These are phyloP conservation scores for Limosa lapponica DNA, from an alignment of 2,797 vertebrate genomes.

Conservation along the genomic window DNA sequence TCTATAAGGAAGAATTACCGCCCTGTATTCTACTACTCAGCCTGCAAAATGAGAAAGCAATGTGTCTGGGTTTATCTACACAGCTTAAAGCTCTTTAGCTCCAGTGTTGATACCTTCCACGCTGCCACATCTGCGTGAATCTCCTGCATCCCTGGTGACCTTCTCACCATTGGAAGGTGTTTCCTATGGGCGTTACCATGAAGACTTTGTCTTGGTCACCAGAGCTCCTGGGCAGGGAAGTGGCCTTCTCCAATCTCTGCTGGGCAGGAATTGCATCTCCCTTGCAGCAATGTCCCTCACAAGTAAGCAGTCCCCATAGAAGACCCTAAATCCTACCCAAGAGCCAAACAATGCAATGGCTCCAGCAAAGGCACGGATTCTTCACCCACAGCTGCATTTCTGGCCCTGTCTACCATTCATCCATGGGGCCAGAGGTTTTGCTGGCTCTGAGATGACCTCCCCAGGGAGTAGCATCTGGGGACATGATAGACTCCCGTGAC, in stretches of 20 bases:
- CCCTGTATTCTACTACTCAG: neutral
- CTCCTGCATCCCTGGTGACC: neutral
- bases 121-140: fast-evolving
- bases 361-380: neutral
- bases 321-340: neutral
- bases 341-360: fast-evolving
- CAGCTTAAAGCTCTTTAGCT: neutral
- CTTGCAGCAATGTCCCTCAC: neutral
- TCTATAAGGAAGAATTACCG: neutral
- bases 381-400: neutral
- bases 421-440: neutral
- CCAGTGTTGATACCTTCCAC: fast-evolving
- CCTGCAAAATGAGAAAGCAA: neutral
- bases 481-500: fast-evolving
- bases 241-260: neutral
- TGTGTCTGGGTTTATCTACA: fast-evolving
- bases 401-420: neutral
- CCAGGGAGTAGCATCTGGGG: neutral
- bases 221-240: neutral
- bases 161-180: neutral
- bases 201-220: neutral
- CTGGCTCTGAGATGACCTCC: neutral
- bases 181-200: fast-evolving
- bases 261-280: neutral
- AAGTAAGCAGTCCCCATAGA: neutral